Evolutionary conservation across 2,797 vertebrate species (phyloP).

Genomic region (Mus spretus): DNA sequence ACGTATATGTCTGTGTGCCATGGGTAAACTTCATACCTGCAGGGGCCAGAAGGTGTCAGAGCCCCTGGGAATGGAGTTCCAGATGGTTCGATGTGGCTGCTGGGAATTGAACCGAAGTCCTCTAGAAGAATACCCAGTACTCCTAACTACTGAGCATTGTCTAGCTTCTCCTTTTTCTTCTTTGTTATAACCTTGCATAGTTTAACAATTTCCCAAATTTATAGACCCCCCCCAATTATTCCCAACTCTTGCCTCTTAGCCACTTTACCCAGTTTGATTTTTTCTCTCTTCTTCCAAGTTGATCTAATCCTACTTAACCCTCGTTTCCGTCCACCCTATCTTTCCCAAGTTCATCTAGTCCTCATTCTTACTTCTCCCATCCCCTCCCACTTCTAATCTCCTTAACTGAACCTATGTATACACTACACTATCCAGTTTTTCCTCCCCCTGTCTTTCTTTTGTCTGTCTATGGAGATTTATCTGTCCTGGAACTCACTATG

Average conservation of each 20-base stretch:
- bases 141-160: neutral
- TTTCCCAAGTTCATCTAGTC: neutral
- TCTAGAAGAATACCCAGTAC: neutral
- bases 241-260: neutral
- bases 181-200: neutral
- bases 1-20: too few species aligned
- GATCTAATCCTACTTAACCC: neutral
- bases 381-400: too few species aligned
- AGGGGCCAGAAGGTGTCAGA: too few species aligned
- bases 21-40: neutral
- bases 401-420: neutral
- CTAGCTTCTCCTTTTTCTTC: neutral
- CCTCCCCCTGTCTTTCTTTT: too few species aligned
- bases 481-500: neutral
- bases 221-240: neutral
- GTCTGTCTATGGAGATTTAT: neutral
- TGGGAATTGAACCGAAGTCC: neutral
- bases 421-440: neutral
- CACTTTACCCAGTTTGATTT: too few species aligned
- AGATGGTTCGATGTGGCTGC: neutral
- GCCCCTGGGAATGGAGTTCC: neutral
- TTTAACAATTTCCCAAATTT: neutral
- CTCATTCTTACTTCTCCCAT: neutral
- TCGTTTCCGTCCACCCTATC: neutral
- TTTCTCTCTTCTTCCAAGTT: neutral